Base-by-base conservation (phyloP, 2,113 vertebrate genomes). In the Nanorana parkeri region DNA sequence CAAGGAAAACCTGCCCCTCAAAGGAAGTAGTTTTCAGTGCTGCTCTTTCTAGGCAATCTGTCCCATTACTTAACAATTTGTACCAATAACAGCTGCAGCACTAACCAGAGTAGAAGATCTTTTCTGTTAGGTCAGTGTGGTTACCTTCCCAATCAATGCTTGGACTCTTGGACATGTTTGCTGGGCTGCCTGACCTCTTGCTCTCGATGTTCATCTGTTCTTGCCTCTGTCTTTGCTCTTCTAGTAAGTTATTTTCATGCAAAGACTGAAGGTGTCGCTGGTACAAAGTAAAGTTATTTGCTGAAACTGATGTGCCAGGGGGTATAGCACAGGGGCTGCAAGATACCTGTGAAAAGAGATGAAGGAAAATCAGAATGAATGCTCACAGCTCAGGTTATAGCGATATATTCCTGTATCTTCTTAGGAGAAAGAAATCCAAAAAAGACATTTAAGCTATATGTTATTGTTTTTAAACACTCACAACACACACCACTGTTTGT, bases 251-350 rank as follows among this genome's bases (percentile, higher is more conserved):
- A 0, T 96, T 97, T 71, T 99, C 97, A 3, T 98, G 97, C 88
- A 93, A 95, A 0, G 95, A 97, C 87, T 99, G 99, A 85, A 99
- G 97, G 86, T 99, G 98, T 68, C 96, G 93, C 78, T 99, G 97
- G 83, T 96, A 95, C 84, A 99, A 96, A 0, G 96, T 89, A 0
- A 94, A 96, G 8, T 96, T 97, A 0, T 96, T 99, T 69, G 96
- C 90, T 0, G 94, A 90, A 1, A 96, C 89, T 0, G 94, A 88
- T 2, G 92, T 87, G 51, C 93, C 94, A 0, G 96, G 89, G 0
- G 96, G 90, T 28, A 98, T 87, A 0, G 88, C 92, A 19, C 93
- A 93, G 0, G 95, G 90, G 51, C 92, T 93, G 66, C 93, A 98
- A 6, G 94, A 93, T 32, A 95, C 93, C 87, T 95, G 76, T 11